A percentile compares a stretch with the other conserved stretches of the same genome.
These are phyloP conservation scores for Megaceryle torquata DNA, from an alignment of 2,113 vertebrate species.

Conservation along the genomic window DNA sequence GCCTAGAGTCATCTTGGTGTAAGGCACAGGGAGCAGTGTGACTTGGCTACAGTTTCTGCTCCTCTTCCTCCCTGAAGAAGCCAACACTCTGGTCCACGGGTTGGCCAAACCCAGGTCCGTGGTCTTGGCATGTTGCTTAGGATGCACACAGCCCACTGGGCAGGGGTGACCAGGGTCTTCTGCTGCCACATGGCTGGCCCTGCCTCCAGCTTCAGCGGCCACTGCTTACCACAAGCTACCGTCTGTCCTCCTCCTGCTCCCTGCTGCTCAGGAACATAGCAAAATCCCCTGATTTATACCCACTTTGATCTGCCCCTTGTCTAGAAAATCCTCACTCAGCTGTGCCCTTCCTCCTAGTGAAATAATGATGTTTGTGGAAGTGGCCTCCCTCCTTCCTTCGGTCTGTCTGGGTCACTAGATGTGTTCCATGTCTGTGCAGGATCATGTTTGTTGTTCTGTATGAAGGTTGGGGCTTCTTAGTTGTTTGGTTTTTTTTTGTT, in stretches of 20 bases:
- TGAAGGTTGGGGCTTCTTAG: background rate
- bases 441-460: background rate
- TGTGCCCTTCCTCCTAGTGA: background rate
- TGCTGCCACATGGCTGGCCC: background rate
- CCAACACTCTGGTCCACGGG: fast-evolving
- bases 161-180: background rate
- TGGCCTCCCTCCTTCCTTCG: background rate
- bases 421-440: background rate
- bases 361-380: background rate
- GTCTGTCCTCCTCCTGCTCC: background rate
- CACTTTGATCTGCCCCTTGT: background rate
- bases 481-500: background rate
- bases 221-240: background rate
- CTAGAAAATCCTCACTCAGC: background rate
- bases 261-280: fast-evolving
- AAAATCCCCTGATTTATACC: background rate
- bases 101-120: background rate
- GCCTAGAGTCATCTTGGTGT: background rate
- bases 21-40: background rate
- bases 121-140: fast-evolving
- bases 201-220: background rate
- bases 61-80: background rate
- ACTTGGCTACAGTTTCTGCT: background rate
- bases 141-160: fast-evolving
- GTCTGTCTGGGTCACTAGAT: background rate